Evolutionary conservation across 2,797 vertebrate species (phyloP).

Genomic region (Lithobates pipiens): DNA sequence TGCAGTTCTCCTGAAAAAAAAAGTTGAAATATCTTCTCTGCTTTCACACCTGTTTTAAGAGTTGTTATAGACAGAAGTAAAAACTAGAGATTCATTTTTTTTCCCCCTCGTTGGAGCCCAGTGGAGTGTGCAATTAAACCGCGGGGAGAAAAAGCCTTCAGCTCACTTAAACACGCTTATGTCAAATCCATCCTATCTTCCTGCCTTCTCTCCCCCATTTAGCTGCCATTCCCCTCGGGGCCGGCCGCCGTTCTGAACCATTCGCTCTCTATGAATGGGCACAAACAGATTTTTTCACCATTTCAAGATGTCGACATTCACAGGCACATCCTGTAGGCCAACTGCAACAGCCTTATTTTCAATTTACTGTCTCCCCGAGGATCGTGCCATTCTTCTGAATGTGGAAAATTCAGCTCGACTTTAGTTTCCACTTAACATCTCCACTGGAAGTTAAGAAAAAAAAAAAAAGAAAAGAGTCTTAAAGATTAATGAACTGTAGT

Average conservation of each 20-base stretch:
- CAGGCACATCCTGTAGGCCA: conserved; percentile 98
- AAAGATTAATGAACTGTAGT: conserved; percentile 83
- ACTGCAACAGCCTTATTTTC: conserved; percentile 97
- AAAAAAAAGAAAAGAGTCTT: conserved; percentile 41
- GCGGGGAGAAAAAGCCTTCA: conserved; percentile 88
- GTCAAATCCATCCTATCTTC: conserved; percentile 98
- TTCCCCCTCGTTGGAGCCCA: conserved; percentile 87
- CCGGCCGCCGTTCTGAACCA: conserved; percentile 87
- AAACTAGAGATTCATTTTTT: conserved; percentile 87
- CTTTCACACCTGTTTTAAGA: conserved; percentile 93
- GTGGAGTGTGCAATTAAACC: conserved; percentile 92
- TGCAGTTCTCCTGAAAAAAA: conserved; percentile 64
- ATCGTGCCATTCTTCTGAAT: conserved; percentile 87
- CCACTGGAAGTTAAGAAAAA: conserved; percentile 78
- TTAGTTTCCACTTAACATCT: conserved; percentile 75
- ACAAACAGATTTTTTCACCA: conserved; percentile 98
- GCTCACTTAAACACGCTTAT: conserved; percentile 92
- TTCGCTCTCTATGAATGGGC: conserved; percentile 95
- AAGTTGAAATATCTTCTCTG: conserved; percentile 71
- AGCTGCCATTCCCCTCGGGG: conserved; percentile 87
- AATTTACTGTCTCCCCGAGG: conserved; percentile 96
- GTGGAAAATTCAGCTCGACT: conserved; percentile 80
- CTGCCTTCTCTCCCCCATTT: conserved; percentile 87
- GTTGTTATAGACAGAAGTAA: conserved; percentile 88
- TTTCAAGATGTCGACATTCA: conserved; percentile 93